Conservation (phyloP, 2,888 invertebrate species). For the Brachyptera putata region DNA sequence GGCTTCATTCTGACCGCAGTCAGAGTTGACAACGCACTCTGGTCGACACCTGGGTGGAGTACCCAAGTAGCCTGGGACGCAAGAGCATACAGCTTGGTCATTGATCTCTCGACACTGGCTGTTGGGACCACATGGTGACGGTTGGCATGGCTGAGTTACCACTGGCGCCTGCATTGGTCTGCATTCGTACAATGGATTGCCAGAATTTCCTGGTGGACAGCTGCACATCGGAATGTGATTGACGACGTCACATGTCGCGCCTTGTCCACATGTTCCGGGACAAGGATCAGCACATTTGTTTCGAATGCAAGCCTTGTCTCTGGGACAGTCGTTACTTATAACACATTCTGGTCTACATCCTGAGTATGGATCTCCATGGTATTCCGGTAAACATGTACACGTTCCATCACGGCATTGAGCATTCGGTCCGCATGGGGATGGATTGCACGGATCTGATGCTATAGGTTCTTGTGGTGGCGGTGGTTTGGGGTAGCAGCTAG, state of each 20-base stretch:
- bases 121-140: constrained; percentile 51
- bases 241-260: constrained; percentile 67
- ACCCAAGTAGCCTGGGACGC: constrained; percentile 53
- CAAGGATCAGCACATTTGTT: constrained; percentile 71
- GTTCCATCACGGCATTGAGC: constrained; percentile 56
- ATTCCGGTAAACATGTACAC: constrained; percentile 48
- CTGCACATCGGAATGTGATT: constrained; percentile 75
- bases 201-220: constrained; percentile 62
- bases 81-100: constrained; percentile 54
- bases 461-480: constrained; percentile 37
- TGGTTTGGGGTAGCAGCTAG: constrained; percentile 41
- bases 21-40: constrained; percentile 56
- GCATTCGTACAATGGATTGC: constrained; percentile 63
- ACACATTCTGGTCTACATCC: constrained; percentile 77
- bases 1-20: constrained; percentile 52
- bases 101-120: constrained; percentile 53
- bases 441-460: constrained; percentile 56
- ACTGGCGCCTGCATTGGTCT: constrained; percentile 28
- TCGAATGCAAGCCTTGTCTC: constrained; percentile 64
- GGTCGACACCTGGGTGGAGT: constrained; percentile 55
- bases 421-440: constrained; percentile 47
- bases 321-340: constrained; percentile 65
- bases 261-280: constrained; percentile 66
- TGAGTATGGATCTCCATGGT: constrained; percentile 56
- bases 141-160: constrained; percentile 25